Conservation (phyloP, 2,113 vertebrate genomes). For the Gymnocephalus cernua region DNA sequence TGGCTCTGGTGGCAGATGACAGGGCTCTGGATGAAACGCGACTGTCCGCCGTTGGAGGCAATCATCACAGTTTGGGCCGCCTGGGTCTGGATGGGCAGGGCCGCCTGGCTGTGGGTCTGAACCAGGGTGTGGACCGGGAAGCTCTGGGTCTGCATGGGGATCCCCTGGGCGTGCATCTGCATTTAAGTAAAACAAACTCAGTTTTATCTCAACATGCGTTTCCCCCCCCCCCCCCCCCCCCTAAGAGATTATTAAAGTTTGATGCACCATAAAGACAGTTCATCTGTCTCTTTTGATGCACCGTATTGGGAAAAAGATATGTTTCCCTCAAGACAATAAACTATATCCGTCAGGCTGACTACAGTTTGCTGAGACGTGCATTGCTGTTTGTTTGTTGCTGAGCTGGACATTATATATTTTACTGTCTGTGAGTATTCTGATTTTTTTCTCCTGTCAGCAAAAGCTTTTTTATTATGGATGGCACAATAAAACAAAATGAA, state of each 20-base stretch:
- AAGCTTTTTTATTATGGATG: slow-evolving; percentile 12
- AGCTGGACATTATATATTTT: slow-evolving; percentile 34
- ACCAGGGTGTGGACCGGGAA: slow-evolving; percentile 83
- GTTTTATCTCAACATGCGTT: neutral
- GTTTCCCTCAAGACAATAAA: slow-evolving; percentile 28
- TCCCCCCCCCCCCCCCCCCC: neutral
- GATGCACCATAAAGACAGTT: neutral
- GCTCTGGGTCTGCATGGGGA: slow-evolving; percentile 83
- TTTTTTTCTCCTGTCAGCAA: slow-evolving; percentile 31
- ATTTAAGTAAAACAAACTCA: neutral
- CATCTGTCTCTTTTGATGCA: neutral
- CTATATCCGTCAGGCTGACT: neutral
- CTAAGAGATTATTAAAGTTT: neutral
- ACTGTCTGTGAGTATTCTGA: slow-evolving; percentile 5
- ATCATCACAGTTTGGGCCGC: slow-evolving; percentile 91
- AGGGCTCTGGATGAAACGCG: slow-evolving; percentile 94
- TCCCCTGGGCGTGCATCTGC: slow-evolving; percentile 78
- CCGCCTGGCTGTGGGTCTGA: slow-evolving; percentile 80
- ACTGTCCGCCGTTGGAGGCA: slow-evolving; percentile 87
- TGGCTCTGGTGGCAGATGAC: slow-evolving; percentile 94
- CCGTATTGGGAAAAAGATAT: neutral
- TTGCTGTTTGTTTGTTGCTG: slow-evolving; percentile 19
- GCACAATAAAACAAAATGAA: slow-evolving; percentile 11
- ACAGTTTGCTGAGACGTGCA: slow-evolving; percentile 30
- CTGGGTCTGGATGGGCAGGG: slow-evolving; percentile 86